These are phyloP conservation scores for Scaptomyza cyrtandrae DNA, from an alignment of 2,888 invertebrate species.

Conservation along the genomic window DNA sequence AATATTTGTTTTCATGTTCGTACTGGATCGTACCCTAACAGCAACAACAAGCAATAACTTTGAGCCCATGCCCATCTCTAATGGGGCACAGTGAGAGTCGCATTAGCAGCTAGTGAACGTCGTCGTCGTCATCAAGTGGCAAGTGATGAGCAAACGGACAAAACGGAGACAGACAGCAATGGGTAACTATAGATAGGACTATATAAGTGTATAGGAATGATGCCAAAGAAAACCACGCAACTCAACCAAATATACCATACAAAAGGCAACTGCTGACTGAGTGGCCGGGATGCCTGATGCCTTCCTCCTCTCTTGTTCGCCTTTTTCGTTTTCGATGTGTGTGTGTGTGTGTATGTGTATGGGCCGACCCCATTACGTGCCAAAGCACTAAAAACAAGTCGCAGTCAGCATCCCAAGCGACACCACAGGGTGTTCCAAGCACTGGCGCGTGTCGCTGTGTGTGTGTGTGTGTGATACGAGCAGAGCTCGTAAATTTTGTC, in stretches of 20 bases:
- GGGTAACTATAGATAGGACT: slow-evolving; percentile 17
- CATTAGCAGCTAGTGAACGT: slow-evolving; percentile 47
- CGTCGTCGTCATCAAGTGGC: slow-evolving; percentile 60
- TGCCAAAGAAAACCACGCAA: slow-evolving; percentile 39
- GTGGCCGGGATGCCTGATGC: slow-evolving; percentile 32
- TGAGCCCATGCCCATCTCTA: slow-evolving; percentile 25
- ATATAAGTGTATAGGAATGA: slow-evolving; percentile 4
- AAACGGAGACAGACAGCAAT: slow-evolving; percentile 12
- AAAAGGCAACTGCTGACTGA: slow-evolving; percentile 60
- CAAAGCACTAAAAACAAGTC: slow-evolving; percentile 76
- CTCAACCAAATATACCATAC: slow-evolving; percentile 35
- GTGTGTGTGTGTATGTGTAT: slow-evolving; percentile 21
- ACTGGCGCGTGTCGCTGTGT: slow-evolving; percentile 19
- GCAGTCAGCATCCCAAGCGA: slow-evolving; percentile 57
- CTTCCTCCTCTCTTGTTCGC: background rate
- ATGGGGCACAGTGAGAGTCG: slow-evolving; percentile 15
- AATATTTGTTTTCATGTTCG: slow-evolving; percentile 7
- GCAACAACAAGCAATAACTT: background rate
- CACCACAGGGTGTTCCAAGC: slow-evolving; percentile 56
- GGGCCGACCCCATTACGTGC: slow-evolving; percentile 77
- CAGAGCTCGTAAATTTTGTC: slow-evolving; percentile 76
- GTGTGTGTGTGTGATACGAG: slow-evolving; percentile 30
- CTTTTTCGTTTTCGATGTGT: background rate
- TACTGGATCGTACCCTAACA: background rate
- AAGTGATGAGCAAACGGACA: slow-evolving; percentile 31